Percentiles rank a stretch among this genome's conserved stretches.
Evolutionary conservation across 2,797 vertebrate genomes (phyloP).

Genomic region (Aeoliscus strigatus): DNA sequence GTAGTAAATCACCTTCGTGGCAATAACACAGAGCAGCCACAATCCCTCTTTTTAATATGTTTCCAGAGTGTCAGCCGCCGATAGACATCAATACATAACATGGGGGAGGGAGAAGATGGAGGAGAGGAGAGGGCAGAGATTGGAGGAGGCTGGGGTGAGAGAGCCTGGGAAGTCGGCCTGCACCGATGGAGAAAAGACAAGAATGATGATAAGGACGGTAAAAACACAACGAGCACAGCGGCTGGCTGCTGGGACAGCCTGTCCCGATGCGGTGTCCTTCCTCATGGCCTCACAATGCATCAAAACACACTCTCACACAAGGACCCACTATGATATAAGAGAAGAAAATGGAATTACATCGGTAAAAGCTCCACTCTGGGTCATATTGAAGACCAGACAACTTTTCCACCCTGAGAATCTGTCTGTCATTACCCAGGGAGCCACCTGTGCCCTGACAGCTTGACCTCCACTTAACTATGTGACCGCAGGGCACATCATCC

Average conservation of each 20-base stretch:
- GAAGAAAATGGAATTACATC: constrained; percentile 49
- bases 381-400: constrained; percentile 43
- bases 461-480: constrained; percentile 61
- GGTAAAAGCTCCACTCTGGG: constrained; percentile 42
- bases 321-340: constrained; percentile 39
- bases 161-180: constrained; percentile 42
- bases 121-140: constrained; percentile 14
- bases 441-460: constrained; percentile 19
- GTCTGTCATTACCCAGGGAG: constrained; percentile 36
- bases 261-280: constrained; percentile 52
- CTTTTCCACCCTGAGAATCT: constrained; percentile 39
- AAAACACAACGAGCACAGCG: no score
- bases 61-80: constrained; percentile 52
- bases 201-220: constrained; percentile 56
- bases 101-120: constrained; percentile 17
- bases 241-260: constrained; percentile 3
- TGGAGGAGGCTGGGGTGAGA: constrained; percentile 41
- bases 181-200: constrained; percentile 47
- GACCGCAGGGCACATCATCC: constrained; percentile 44
- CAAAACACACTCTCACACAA: constrained; percentile 53
- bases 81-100: constrained; percentile 49
- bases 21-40: constrained; percentile 61
- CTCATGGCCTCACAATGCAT: constrained; percentile 71
- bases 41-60: constrained; percentile 66
- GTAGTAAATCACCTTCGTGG: constrained; percentile 66